phyloP scores from a whole-genome alignment of 2,797 vertebrate species.

The Diceros bicornis region DNA sequence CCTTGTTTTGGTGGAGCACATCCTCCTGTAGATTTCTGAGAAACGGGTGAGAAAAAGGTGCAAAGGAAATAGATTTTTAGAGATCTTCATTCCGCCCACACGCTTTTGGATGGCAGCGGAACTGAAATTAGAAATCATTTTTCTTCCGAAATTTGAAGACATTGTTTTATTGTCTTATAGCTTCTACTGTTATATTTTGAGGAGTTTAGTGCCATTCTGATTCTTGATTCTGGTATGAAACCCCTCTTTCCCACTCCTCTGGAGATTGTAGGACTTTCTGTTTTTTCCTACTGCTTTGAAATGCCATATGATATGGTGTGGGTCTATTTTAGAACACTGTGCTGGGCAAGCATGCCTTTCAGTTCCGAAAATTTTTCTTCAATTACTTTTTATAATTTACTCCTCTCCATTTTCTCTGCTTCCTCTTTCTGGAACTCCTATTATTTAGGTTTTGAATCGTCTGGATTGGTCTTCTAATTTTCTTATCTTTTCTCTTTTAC shows the following conservation, averaged over 20 bases:
- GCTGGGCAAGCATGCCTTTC: neutral
- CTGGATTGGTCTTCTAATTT: neutral
- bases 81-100: neutral
- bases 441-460: neutral
- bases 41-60: neutral
- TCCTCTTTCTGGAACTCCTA: neutral
- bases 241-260: neutral
- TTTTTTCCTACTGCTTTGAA: neutral
- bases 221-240: conserved; percentile 35
- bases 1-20: neutral
- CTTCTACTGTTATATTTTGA: neutral
- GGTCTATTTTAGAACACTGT: neutral
- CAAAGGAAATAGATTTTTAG: neutral
- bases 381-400: neutral
- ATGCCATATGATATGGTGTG: neutral
- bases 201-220: neutral
- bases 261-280: neutral
- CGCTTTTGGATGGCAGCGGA: neutral
- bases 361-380: conserved; percentile 30
- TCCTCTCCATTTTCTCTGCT: neutral
- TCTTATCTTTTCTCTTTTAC: neutral
- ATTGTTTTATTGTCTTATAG: neutral
- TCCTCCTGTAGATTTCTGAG: neutral
- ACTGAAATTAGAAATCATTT: conserved; percentile 10
- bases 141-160: conserved; percentile 20